Evolutionary conservation across 2,888 invertebrate species (phyloP), one percentile per base, ranked within the genome.

Genomic region (Petrolisthes manimaculis): DNA sequence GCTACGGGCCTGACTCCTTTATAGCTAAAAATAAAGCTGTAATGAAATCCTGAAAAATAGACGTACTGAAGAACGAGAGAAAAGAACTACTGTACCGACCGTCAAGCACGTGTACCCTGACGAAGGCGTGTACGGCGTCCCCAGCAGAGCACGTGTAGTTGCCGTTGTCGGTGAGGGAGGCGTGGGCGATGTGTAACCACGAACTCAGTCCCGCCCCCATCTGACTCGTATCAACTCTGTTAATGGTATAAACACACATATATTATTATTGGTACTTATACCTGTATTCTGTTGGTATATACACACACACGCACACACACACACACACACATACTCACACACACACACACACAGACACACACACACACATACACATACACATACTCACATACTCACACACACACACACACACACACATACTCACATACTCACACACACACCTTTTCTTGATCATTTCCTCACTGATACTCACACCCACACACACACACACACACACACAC

Each of bases 171-270:
- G 37, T 79, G 14, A 71, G 71, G 77, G 83, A 53, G 54, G 87
- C 87, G 8, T 83, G 83, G 67, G 87, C 87, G 87, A 87, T 87
- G 87, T 87, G 87, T 1, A 87, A 83, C 87, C 87, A 87, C 9
- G 87, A 83, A 37, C 83, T 87, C 71, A 87, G 78, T 21, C 87
- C 87, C 4, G 79, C 18, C 9, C 83, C 87, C 74, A 87, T 74
- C n/a, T 61, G 83, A 2, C 83, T 71, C 14, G 87, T 83, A 79
- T 83, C 83, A n/a, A 87, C 87, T 37, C 87, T 87, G 83, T 51
- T 53, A 55, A 24, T 53, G 78, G 54, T 4, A 24, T 3, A 75
- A 12, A 37, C 37, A 24, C 8, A 75, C 75, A 24, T 21, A 18
- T 14, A 21, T 69, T 4, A 69, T 18, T n/a, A n/a, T n/a, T n/a